Evolutionary conservation across 2,888 invertebrate species (phyloP), one percentile per base, ranked within the genome.

Genomic region (Lithodes maja): DNA sequence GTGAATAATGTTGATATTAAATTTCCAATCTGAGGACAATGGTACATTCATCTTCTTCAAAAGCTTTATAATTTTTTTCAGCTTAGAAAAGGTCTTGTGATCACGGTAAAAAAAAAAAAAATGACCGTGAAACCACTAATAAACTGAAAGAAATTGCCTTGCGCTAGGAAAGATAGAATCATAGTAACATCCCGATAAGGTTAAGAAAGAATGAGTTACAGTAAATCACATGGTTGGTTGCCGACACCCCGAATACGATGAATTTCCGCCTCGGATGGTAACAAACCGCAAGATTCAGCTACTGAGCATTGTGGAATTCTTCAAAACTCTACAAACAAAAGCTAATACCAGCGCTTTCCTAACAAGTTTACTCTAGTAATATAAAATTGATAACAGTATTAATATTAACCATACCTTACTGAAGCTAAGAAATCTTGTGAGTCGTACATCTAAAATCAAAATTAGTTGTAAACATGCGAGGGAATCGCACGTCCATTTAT

Each of bases 281-380:
- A 71, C 71, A 71, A 71, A 71, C 71, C 61, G 61, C 61, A 17
- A n/a, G 71, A 3, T 17, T 5, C 71, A 17, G 15, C n/a, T 5
- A 71, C 71, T 71, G 71, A 71, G 71, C 71, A 71, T 71, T 17
- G n/a, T 71, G 71, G 71, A 71, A 71, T 71, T 71, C 71, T 71
- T 71, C 12, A 71, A 71, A 17, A 71, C 5, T 71, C 71, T 71
- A 71, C 71, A n/a, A 71, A 71, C 71, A 71, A 71, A 71, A 71
- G 71, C 71, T 71, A 71, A 71, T 71, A 71, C 17, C 71, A 71
- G 71, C 71, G 17, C 17, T 17, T n/a, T 71, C 15, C 71, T 71
- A 71, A 2, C 71, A 71, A 33, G 12, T 17, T 71, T 12, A 71
- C 71, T 71, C 71, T 71, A 71, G 71, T n/a, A 5, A 71, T 71